Base-by-base conservation (phyloP, 1,140 invertebrate species). In the Panulirus ornatus region DNA sequence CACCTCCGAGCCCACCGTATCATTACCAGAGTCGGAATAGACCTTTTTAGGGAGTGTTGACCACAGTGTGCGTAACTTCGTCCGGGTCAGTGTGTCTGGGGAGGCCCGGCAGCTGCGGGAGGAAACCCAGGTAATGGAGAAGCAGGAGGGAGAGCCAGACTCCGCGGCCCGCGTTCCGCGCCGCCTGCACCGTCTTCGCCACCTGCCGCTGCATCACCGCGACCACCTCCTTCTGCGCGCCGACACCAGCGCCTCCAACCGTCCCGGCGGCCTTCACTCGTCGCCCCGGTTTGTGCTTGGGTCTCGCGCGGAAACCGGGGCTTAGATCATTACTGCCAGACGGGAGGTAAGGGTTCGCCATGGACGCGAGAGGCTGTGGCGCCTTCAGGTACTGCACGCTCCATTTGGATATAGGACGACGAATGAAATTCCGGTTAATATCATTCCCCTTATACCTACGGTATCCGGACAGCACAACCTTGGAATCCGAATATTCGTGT, bases 41-140 rank as follows among this genome's bases (percentile, higher is more conserved):
- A n/a, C n/a, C n/a, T n/a, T n/a, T n/a, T n/a, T n/a, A n/a, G 16
- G 34, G 78, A 2, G 54, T 82, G 54, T 82, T 54, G 44, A 30
- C 22, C 2, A 14, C 16, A 47, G 34, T 44, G 34, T 44, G 78
- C 38, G 2, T 38, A 1, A 51, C 51, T 5, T n/a, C 1, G 6
- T 9, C 54, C 19, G 85, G 85, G 40, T 88, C 85, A 36, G 16
- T 30, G 54, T 88, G 75, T n/a, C 38, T 63, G 0, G 85, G 85
- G 11, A 88, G n/a, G 14, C 85, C 85, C 1, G 85, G 85, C 51
- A 88, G 27, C 14, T 36, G 51, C 9, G 85, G 85, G 2, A 88
- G 14, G 85, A 88, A 88, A 5, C 85, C 85, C 51, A 88, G 58
- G 85, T 79, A 88, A 38, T 88, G 85, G 8, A 88, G 54, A 2